Evolutionary conservation across 2,797 vertebrate species (phyloP).

Genomic region (Limnodromus scolopaceus): DNA sequence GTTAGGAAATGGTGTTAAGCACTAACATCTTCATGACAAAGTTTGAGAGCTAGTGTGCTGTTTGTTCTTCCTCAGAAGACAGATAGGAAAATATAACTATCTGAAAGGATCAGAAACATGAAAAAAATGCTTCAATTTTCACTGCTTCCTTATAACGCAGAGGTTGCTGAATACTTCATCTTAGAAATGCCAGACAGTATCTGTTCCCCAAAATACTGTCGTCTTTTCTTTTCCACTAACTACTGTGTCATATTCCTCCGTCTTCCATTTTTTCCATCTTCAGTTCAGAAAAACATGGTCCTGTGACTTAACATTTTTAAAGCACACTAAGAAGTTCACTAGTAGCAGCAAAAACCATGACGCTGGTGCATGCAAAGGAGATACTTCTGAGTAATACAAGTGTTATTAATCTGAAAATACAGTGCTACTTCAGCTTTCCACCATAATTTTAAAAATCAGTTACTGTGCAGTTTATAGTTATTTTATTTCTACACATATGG

Average conservation of each 20-base stretch:
- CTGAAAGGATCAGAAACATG: background rate
- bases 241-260: background rate
- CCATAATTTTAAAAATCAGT: background rate
- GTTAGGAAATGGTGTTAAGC: background rate
- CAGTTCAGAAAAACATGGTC: background rate
- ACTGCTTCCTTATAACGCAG: background rate
- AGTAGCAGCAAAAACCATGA: background rate
- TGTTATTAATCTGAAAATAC: background rate
- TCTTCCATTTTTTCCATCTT: background rate
- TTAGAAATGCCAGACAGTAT: background rate
- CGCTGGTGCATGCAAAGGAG: background rate
- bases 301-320: background rate
- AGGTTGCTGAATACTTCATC: background rate
- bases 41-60: background rate
- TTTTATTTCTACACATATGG: background rate
- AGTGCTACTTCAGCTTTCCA: background rate
- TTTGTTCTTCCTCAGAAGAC: background rate
- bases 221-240: background rate
- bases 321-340: background rate
- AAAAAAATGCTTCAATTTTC: background rate
- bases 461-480: background rate
- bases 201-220: background rate
- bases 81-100: background rate
- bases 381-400: background rate
- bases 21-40: background rate